These are phyloP conservation scores for Varecia variegata DNA, from an alignment of 2,797 vertebrate species.

Conservation along the genomic window DNA sequence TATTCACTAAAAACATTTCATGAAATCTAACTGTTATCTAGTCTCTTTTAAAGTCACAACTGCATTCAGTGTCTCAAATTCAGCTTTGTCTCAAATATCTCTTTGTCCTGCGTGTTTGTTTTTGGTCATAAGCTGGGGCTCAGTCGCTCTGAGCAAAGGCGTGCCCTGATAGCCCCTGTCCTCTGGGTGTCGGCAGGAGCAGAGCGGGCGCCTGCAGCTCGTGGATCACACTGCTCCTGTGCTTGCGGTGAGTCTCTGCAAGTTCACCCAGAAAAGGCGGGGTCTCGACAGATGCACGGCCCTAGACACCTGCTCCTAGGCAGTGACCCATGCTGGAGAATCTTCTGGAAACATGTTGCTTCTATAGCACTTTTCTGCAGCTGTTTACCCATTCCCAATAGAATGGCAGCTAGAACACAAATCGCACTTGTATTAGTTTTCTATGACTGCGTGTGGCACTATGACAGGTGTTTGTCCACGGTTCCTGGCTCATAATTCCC, in stretches of 20 bases:
- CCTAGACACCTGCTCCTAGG: not conserved
- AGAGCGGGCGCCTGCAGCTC: not conserved
- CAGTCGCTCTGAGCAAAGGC: not conserved
- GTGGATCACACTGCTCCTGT: not conserved
- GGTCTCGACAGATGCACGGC: accelerated
- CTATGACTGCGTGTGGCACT: too few relatives aligned
- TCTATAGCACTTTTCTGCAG: not conserved
- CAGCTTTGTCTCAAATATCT: not conserved
- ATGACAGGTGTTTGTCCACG: too few relatives aligned
- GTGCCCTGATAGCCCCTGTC: accelerated
- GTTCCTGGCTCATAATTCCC: too few relatives aligned
- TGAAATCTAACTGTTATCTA: not conserved
- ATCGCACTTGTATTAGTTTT: not conserved
- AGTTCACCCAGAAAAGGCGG: not conserved
- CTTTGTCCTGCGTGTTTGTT: not conserved
- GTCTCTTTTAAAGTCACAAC: not conserved
- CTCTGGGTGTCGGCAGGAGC: not conserved
- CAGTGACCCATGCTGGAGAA: not conserved
- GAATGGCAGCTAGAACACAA: not conserved
- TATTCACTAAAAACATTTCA: not conserved
- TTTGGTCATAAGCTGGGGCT: not conserved
- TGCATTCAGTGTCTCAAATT: not conserved
- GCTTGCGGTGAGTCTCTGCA: accelerated
- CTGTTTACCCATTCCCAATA: not conserved
- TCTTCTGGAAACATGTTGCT: not conserved